Conservation (phyloP, 2,113 vertebrate genomes). For the Centropristis striata region DNA sequence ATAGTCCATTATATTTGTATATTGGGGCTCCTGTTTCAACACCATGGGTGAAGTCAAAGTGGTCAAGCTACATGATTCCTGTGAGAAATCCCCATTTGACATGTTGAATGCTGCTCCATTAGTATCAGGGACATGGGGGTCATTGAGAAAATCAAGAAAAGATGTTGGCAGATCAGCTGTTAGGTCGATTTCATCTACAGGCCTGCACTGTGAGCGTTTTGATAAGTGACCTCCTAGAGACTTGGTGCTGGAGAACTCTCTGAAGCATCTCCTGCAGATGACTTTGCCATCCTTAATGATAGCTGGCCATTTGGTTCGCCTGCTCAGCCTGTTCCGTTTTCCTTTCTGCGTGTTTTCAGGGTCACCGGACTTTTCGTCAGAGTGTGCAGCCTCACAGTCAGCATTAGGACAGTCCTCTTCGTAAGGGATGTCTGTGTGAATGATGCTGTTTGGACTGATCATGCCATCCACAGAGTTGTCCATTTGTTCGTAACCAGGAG, state of each 20-base stretch:
- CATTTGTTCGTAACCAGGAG: slow-evolving; percentile 62
- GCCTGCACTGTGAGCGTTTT: slow-evolving; percentile 95
- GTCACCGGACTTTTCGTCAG: slow-evolving; percentile 79
- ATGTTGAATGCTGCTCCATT: slow-evolving; percentile 72
- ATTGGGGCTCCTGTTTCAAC: slow-evolving; percentile 76
- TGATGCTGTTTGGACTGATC: slow-evolving; percentile 66
- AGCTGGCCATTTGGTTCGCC: slow-evolving; percentile 96
- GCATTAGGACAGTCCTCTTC: slow-evolving; percentile 73
- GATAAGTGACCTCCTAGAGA: slow-evolving; percentile 98
- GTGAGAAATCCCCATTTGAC: slow-evolving; percentile 80
- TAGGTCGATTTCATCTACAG: slow-evolving; percentile 94
- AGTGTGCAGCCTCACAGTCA: slow-evolving; percentile 67
- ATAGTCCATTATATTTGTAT: slow-evolving; percentile 72
- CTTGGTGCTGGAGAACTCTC: slow-evolving; percentile 97
- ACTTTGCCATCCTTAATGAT: slow-evolving; percentile 98
- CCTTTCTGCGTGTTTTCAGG: slow-evolving; percentile 87
- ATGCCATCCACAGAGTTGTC: slow-evolving; percentile 73
- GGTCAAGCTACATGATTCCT: slow-evolving; percentile 73
- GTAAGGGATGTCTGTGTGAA: slow-evolving; percentile 76
- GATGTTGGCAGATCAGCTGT: slow-evolving; percentile 92
- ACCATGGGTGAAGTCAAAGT: slow-evolving; percentile 70
- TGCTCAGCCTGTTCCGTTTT: slow-evolving; percentile 90
- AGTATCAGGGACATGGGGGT: slow-evolving; percentile 82
- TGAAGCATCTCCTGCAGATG: slow-evolving; percentile 97
- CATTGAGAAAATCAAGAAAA: slow-evolving; percentile 95